A percentile compares a stretch with the other conserved stretches of the same genome.
Conservation (phyloP, 2,797 vertebrate species). For the Fundulus diaphanus region DNA sequence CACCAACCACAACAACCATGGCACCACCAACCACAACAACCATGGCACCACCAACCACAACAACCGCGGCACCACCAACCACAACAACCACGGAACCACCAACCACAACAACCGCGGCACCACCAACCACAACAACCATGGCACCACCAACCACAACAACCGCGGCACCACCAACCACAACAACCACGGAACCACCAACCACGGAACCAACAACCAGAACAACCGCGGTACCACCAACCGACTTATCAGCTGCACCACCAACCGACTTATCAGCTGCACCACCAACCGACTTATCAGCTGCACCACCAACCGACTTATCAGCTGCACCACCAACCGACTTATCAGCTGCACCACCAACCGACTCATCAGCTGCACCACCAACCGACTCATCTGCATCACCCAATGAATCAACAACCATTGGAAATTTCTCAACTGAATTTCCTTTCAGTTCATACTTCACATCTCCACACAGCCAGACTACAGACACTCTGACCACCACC, state of each 20-base stretch:
- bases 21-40: fast-evolving
- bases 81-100: background rate
- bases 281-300: no score
- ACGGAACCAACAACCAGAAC: no score
- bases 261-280: no score
- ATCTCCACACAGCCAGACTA: fast-evolving
- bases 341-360: no score
- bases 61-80: background rate
- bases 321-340: no score
- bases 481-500: background rate
- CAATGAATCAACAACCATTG: no score
- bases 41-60: background rate
- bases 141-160: no score
- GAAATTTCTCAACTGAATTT: fast-evolving
- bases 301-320: no score
- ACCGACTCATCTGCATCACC: background rate
- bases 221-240: no score
- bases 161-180: background rate
- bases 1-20: background rate
- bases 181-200: background rate
- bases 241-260: no score
- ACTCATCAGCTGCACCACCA: background rate
- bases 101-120: background rate
- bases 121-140: no score
- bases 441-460: background rate